A percentile compares a stretch with the other conserved stretches of the same genome.
Evolutionary conservation across 2,113 vertebrate species (phyloP).

Genomic region (Neoarius graeffei): DNA sequence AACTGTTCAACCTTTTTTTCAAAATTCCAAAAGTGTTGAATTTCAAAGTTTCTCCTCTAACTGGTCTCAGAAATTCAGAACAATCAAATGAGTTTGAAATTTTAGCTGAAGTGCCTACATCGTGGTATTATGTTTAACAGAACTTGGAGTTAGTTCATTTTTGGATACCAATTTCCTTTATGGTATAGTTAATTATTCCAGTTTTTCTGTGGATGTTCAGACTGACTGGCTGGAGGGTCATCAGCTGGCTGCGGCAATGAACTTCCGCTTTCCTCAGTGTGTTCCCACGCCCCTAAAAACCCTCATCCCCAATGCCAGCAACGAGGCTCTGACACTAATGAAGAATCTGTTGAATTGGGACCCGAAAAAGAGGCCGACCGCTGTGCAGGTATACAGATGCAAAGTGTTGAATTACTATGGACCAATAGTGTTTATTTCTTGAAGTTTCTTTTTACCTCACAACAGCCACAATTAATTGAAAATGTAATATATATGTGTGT

Average conservation of each 20-base stretch:
- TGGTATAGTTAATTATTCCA: background rate
- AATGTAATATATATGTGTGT: background rate
- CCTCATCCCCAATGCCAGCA: slow-evolving; percentile 95
- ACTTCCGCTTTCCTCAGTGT: slow-evolving; percentile 95
- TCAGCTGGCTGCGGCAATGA: slow-evolving; percentile 91
- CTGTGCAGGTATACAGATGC: slow-evolving; percentile 80
- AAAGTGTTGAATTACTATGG: background rate
- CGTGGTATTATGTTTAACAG: background rate
- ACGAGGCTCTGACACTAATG: slow-evolving; percentile 89
- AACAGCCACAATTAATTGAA: background rate
- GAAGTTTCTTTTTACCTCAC: background rate
- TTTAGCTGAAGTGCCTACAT: too few relatives aligned
- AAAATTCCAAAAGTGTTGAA: too few relatives aligned
- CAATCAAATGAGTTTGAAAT: too few relatives aligned
- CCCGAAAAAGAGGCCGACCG: slow-evolving; percentile 92
- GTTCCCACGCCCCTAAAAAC: slow-evolving; percentile 92
- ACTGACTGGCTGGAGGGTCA: slow-evolving; percentile 93
- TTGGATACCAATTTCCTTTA: background rate
- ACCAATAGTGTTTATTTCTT: background rate
- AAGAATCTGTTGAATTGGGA: slow-evolving; percentile 90
- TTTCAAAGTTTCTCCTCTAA: too few relatives aligned
- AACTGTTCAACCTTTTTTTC: background rate
- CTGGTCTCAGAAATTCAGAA: too few relatives aligned
- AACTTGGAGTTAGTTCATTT: background rate
- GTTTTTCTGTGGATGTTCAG: slow-evolving; percentile 65